A percentile compares a stretch with the other conserved stretches of the same genome.
Conservation (phyloP, 2,888 invertebrate genomes). For the Hypolimnas misippus region DNA sequence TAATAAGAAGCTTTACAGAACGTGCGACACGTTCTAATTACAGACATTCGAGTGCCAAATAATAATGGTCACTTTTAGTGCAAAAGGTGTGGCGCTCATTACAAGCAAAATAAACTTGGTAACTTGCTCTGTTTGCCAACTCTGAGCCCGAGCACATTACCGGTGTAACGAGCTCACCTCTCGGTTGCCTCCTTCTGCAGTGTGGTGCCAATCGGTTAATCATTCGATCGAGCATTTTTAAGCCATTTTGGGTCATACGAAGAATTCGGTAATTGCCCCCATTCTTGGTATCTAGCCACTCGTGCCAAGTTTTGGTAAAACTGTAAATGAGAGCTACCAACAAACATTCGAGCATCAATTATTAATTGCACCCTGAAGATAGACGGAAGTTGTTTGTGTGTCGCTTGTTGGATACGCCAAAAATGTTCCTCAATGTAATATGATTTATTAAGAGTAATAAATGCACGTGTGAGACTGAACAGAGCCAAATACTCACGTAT, state of each 20-base stretch:
- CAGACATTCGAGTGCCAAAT: not conserved
- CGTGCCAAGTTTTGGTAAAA: constrained; percentile 6
- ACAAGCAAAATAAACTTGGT: constrained; percentile 1
- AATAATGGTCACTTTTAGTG: not conserved
- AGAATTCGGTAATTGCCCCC: not conserved
- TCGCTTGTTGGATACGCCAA: not conserved
- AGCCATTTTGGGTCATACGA: not conserved
- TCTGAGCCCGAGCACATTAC: not conserved
- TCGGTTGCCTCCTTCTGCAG: no score
- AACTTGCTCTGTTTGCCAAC: not conserved
- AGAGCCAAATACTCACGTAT: constrained; percentile 7
- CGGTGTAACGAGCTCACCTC: no score
- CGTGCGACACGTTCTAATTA: not conserved
- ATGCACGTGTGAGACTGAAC: not conserved
- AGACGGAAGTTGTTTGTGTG: not conserved
- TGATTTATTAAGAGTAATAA: constrained; percentile 6
- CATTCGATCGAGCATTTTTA: not conserved
- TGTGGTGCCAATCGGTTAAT: not conserved
- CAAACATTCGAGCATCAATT: not conserved
- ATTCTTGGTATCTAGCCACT: not conserved
- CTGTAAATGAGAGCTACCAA: not conserved
- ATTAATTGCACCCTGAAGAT: not conserved
- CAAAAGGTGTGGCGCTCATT: not conserved
- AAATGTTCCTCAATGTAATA: not conserved
- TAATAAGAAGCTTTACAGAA: no score